Percentiles rank a stretch among this genome's conserved stretches.
phyloP scores from a whole-genome alignment of 2,888 invertebrate genomes.

The Mechanitis messenoides region DNA sequence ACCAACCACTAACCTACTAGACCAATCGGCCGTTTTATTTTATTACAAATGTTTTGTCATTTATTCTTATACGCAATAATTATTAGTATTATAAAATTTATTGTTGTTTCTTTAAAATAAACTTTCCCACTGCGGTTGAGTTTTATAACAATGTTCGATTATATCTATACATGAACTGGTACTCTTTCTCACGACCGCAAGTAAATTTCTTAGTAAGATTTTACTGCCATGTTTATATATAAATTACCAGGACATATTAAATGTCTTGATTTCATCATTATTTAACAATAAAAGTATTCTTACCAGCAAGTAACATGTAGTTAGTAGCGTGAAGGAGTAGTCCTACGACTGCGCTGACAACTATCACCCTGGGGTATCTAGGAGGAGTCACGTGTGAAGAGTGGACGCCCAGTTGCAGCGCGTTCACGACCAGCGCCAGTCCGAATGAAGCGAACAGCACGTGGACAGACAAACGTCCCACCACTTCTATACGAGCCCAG shows the following conservation, averaged over 20 bases:
- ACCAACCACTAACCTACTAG: too few species aligned
- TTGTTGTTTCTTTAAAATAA: constrained; percentile 6
- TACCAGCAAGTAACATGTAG: constrained; percentile 87
- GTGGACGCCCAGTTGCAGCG: constrained; percentile 87
- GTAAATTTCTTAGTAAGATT: too few species aligned
- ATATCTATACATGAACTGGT: neutral
- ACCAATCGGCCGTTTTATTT: neutral
- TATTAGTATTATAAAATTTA: neutral
- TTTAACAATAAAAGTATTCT: constrained; percentile 31
- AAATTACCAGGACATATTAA: neutral
- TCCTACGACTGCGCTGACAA: constrained; percentile 87
- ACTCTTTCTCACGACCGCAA: too few species aligned
- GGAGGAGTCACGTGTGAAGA: constrained; percentile 68
- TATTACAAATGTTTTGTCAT: neutral
- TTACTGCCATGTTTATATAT: too few species aligned
- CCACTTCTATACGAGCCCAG: constrained; percentile 93
- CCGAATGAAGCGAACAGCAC: constrained; percentile 89
- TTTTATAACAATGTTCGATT: neutral
- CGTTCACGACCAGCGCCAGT: constrained; percentile 88
- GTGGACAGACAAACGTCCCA: constrained; percentile 87
- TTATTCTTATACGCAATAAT: neutral
- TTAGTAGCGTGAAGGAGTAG: constrained; percentile 85
- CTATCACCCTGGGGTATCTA: constrained; percentile 81
- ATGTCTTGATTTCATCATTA: neutral
- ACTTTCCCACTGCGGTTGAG: constrained; percentile 18